Conservation (phyloP, 1,140 invertebrate genomes). For the Lasioglossum albipes region DNA sequence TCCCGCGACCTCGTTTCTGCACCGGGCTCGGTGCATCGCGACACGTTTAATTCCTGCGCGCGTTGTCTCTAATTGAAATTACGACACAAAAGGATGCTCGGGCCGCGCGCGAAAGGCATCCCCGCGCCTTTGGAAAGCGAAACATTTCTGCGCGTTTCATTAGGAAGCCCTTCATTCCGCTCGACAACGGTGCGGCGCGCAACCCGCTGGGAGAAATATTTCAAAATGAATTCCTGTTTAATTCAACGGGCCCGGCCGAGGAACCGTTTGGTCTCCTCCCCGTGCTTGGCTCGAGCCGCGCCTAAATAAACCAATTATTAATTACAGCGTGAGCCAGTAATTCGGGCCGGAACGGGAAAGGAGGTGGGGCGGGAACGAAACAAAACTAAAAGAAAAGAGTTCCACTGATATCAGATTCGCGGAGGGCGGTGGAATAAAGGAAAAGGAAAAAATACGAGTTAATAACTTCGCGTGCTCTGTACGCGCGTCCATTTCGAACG, state of each 20-base stretch:
- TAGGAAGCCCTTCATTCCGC: background rate
- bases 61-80: conserved; percentile 28
- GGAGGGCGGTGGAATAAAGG: no score
- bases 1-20: background rate
- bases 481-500: background rate
- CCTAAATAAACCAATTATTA: conserved; percentile 66
- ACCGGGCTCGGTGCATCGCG: background rate
- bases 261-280: conserved; percentile 21
- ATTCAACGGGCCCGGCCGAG: conserved; percentile 48
- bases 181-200: background rate
- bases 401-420: conserved; percentile 10
- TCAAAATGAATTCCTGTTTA: conserved; percentile 67
- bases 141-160: conserved; percentile 37
- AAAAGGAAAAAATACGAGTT: background rate
- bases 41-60: background rate
- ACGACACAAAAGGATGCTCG: conserved; percentile 17
- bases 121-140: background rate
- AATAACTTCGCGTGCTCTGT: no score
- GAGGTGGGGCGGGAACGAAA: no score
- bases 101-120: background rate
- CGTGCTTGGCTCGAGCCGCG: background rate
- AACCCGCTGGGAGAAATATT: conserved; percentile 55
- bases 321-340: conserved; percentile 50
- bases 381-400: no score
- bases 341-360: background rate